Evolutionary conservation across 2,888 invertebrate genomes (phyloP).

Genomic region (Crioceris asparagi): DNA sequence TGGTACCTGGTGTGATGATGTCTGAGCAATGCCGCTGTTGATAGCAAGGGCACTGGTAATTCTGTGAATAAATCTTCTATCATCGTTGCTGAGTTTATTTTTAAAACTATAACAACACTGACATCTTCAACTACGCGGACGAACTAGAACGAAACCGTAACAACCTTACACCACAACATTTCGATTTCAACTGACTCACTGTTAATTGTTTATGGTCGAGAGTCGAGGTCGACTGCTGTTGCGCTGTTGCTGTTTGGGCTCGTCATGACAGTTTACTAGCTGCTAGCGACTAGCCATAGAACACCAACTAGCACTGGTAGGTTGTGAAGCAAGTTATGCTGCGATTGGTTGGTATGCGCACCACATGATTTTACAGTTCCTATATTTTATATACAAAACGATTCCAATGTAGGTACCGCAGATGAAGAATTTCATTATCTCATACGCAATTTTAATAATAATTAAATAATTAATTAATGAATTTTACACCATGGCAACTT

Average conservation of each 20-base stretch:
- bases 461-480: no score
- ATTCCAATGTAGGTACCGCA: no score
- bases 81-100: conserved; percentile 29
- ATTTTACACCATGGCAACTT: no score
- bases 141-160: conserved; percentile 24
- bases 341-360: conserved; percentile 35
- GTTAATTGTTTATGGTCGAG: conserved; percentile 20
- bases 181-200: conserved; percentile 31
- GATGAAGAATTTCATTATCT: no score
- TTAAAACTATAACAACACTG: conserved; percentile 28
- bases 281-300: background rate
- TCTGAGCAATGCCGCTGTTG: conserved; percentile 40
- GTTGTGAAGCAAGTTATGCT: no score
- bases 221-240: conserved; percentile 36
- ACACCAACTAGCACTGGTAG: conserved; percentile 12
- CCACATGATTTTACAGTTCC: conserved; percentile 56
- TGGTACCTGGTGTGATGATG: conserved; percentile 45
- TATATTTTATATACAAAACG: no score
- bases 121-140: conserved; percentile 34
- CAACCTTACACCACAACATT: conserved; percentile 29
- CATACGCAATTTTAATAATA: no score
- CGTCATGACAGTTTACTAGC: no score
- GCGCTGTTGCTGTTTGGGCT: conserved; percentile 16
- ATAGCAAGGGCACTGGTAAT: conserved; percentile 45
- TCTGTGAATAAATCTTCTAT: conserved; percentile 50